Conservation (phyloP, 2,888 invertebrate genomes). For the Stegophylla sp. region DNA sequence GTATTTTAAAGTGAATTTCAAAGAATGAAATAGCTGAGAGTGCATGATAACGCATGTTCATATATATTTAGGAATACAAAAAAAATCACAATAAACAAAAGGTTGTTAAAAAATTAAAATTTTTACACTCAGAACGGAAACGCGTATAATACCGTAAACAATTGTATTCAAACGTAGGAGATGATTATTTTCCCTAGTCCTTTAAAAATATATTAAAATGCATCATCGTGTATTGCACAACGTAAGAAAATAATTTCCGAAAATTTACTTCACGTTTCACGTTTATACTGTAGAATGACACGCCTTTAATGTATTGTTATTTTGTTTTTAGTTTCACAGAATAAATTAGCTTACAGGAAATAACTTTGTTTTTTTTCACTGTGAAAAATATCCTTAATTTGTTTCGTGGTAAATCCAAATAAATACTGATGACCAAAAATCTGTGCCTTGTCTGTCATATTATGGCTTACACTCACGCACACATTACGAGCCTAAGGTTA, state of each 20-base stretch:
- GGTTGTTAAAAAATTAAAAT: slow-evolving; percentile 28
- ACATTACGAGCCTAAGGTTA: too few relatives aligned
- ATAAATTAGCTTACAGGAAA: slow-evolving; percentile 17
- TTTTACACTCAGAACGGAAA: slow-evolving; percentile 44
- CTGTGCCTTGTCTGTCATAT: too few relatives aligned
- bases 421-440: not conserved
- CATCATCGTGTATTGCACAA: slow-evolving; percentile 20
- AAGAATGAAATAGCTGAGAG: slow-evolving; percentile 26
- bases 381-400: not conserved
- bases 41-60: slow-evolving; percentile 29
- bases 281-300: slow-evolving; percentile 21
- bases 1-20: not conserved
- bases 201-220: slow-evolving; percentile 29
- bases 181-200: slow-evolving; percentile 3
- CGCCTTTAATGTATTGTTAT: slow-evolving; percentile 2
- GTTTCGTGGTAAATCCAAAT: not conserved
- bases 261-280: slow-evolving; percentile 36
- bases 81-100: slow-evolving; percentile 30
- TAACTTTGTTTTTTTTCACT: not conserved
- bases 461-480: too few relatives aligned
- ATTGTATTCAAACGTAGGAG: slow-evolving; percentile 17
- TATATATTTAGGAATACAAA: slow-evolving; percentile 15
- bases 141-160: slow-evolving; percentile 17
- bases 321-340: not conserved
- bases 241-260: slow-evolving; percentile 7